A percentile compares a stretch with the other conserved stretches of the same genome.
Conservation (phyloP, 2,113 vertebrate genomes). For the Paradoxurus hermaphroditus region DNA sequence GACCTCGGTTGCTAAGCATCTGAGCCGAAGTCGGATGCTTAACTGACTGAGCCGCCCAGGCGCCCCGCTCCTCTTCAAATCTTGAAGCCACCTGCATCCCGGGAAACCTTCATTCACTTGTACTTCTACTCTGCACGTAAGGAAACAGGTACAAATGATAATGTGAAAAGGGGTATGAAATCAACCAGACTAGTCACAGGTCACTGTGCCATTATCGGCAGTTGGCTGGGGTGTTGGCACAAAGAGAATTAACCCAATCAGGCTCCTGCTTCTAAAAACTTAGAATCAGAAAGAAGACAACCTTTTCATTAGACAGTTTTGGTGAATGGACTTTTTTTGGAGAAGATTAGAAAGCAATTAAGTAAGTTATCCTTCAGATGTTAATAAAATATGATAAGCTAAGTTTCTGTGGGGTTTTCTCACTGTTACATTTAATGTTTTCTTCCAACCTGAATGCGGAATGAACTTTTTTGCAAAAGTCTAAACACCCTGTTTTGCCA, state of each 20-base stretch:
- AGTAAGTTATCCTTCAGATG: not conserved
- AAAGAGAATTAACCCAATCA: not conserved
- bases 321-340: not conserved
- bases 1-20: no score
- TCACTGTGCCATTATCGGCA: not conserved
- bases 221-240: not conserved
- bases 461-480: not conserved
- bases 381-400: not conserved
- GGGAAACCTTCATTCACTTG: not conserved
- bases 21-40: no score
- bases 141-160: not conserved
- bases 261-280: not conserved
- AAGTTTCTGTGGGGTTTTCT: not conserved
- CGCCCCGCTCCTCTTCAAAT: not conserved
- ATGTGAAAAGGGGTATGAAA: accelerated
- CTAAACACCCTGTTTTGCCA: not conserved
- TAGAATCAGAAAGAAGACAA: not conserved
- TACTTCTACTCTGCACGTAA: not conserved
- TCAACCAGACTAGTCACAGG: not conserved
- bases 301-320: not conserved
- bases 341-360: not conserved
- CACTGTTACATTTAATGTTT: not conserved
- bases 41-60: no score
- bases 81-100: not conserved
- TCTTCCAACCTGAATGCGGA: not conserved